Conservation (phyloP, 2,888 invertebrate genomes). For the Monopis laevigella region DNA sequence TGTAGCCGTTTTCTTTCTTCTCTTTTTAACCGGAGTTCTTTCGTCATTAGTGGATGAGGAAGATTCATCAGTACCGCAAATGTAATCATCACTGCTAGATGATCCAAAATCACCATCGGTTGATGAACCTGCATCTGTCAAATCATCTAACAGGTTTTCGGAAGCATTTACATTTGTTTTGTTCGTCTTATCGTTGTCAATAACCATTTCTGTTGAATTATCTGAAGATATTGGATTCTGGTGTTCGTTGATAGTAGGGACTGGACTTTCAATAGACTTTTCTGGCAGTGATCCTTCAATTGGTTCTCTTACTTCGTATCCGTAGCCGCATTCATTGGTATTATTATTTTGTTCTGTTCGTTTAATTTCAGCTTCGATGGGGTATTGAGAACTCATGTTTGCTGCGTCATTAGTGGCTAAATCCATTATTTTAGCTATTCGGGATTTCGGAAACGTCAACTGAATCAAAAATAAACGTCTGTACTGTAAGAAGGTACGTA, state of each 20-base stretch:
- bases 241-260: constrained; percentile 11
- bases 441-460: constrained; percentile 14
- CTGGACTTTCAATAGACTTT: no score
- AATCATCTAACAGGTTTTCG: constrained; percentile 13
- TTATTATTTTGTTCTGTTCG: constrained; percentile 9
- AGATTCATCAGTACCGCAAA: constrained; percentile 16
- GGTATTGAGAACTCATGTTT: not conserved
- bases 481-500: constrained; percentile 2
- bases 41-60: constrained; percentile 16
- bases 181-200: constrained; percentile 14
- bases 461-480: no score
- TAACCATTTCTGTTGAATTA: constrained; percentile 13
- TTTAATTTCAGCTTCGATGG: constrained; percentile 3
- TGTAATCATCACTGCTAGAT: constrained; percentile 17
- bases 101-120: constrained; percentile 17
- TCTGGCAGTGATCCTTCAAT: constrained; percentile 15
- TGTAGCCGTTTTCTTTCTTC: constrained; percentile 15
- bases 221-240: constrained; percentile 12
- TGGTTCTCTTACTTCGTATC: no score
- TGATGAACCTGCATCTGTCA: constrained; percentile 15
- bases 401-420: constrained; percentile 11
- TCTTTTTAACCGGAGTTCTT: constrained; percentile 15
- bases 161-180: constrained; percentile 15
- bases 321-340: no score
- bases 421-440: constrained; percentile 15